Evolutionary conservation across 2,888 invertebrate genomes (phyloP), one percentile per base, ranked within the genome.

Genomic region (Dryobotodes eremita): DNA sequence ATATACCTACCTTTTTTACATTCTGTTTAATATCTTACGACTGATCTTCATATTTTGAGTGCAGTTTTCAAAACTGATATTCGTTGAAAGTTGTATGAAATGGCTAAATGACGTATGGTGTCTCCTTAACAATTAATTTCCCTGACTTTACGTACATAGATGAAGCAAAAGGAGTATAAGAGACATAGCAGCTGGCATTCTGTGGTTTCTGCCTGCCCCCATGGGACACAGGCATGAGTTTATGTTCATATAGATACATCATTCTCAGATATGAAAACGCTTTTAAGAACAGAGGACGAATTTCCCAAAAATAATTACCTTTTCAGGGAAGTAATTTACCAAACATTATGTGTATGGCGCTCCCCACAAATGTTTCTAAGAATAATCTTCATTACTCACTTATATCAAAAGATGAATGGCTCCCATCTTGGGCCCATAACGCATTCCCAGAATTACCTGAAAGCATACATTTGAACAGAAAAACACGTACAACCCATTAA

Each of bases 401-500:
- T 55, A 78, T 23, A 70, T 70, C 55, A 61, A 64, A 64, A 82
- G 59, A 79, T 71, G 73, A 71, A 83, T 79, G 62, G 36, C 26
- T 59, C 55, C 42, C 31, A 61, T 69, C 48, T 23, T 48, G 46
- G 26, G 13, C 57, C 15, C 36, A 17, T 61, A 26, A 79, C n/a
- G 61, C 31, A 78, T 80, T 68, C 75, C 6, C 11, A 20, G 36
- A 75, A 75, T 53, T 53, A 61, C n/a, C n/a, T 64, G 13, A 71
- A 77, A 48, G n/a, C 48, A 50, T 48, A 73, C 11, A 77, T 71
- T 80, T 73, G 48, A 26, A 59, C 53, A 59, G 71, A 66, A 76
- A 66, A 77, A 74, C 15, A 82, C 74, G 64, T 79, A n/a, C 2
- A 59, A 61, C 71, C 73, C 83, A 77, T 42, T 84, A 85, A 88